phyloP scores from a whole-genome alignment of 2,888 invertebrate genomes.

The Cloeon dipterum region DNA sequence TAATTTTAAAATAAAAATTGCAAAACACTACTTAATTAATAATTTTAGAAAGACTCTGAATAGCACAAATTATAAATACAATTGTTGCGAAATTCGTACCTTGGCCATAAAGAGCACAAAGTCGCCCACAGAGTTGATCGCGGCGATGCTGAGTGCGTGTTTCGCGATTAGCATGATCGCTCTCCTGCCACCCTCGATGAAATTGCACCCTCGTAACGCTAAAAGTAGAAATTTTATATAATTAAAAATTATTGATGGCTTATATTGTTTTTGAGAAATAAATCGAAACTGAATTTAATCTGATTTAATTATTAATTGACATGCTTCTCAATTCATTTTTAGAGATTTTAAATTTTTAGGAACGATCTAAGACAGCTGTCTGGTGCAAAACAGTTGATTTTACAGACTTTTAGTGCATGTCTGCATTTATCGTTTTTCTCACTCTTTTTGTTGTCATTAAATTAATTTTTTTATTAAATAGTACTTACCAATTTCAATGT shows the following conservation, averaged over 20 bases:
- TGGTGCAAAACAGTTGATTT: neutral
- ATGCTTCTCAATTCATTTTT: too few relatives aligned
- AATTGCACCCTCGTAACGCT: constrained; percentile 41
- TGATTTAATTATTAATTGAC: neutral
- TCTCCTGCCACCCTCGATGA: constrained; percentile 34
- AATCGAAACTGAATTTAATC: too few relatives aligned
- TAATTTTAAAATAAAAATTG: too few relatives aligned
- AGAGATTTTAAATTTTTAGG: neutral
- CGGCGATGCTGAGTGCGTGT: constrained; percentile 38
- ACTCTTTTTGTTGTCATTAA: too few relatives aligned
- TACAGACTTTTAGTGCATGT: too few relatives aligned
- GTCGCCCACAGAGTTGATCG: constrained; percentile 52
- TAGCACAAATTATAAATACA: too few relatives aligned
- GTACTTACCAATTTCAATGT: constrained; percentile 37
- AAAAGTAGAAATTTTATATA: constrained; percentile 12
- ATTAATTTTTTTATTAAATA: neutral
- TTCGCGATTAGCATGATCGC: constrained; percentile 33
- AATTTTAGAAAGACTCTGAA: too few relatives aligned
- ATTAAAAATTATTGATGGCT: too few relatives aligned
- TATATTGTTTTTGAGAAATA: too few relatives aligned
- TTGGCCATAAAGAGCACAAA: constrained; percentile 45
- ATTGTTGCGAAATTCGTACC: too few relatives aligned
- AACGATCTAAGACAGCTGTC: neutral
- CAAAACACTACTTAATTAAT: too few relatives aligned
- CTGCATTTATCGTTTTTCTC: too few relatives aligned